phyloP scores from a whole-genome alignment of 2,888 invertebrate species.

The Crocallis elinguaria region DNA sequence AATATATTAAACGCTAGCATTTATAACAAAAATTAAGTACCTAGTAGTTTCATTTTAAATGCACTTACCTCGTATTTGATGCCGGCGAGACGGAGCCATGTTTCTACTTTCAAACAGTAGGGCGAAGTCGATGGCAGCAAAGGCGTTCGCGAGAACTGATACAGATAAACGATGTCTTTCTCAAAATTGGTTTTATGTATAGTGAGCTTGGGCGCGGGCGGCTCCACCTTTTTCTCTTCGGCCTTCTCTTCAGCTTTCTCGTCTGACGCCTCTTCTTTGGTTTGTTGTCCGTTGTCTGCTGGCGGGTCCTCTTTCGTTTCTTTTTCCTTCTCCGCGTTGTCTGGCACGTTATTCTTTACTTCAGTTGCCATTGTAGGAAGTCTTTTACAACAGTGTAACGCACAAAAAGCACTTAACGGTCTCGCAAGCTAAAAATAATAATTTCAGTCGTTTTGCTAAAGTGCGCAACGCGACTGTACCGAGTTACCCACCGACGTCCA shows the following conservation, averaged over 20 bases:
- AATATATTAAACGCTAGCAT: constrained; percentile 19
- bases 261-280: constrained; percentile 73
- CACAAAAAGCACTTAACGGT: constrained; percentile 11
- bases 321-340: constrained; percentile 86
- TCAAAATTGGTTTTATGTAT: constrained; percentile 95
- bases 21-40: neutral
- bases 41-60: neutral
- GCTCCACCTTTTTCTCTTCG: constrained; percentile 85
- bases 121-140: constrained; percentile 95
- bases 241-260: constrained; percentile 78
- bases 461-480: neutral
- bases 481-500: too few species aligned
- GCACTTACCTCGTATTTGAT: constrained; percentile 96
- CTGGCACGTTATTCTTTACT: constrained; percentile 89
- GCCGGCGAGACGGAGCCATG: constrained; percentile 96
- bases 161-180: constrained; percentile 96
- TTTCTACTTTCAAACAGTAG: constrained; percentile 97
- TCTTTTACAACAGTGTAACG: constrained; percentile 18
- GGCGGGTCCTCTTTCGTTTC: constrained; percentile 83
- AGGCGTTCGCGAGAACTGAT: constrained; percentile 96
- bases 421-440: neutral
- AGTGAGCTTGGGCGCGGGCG: constrained; percentile 89
- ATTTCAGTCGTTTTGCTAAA: neutral
- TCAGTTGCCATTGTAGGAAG: constrained; percentile 88
- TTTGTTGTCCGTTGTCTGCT: constrained; percentile 77